Conservation (phyloP, 1,140 invertebrate genomes). For the Brachystomella parvula region DNA sequence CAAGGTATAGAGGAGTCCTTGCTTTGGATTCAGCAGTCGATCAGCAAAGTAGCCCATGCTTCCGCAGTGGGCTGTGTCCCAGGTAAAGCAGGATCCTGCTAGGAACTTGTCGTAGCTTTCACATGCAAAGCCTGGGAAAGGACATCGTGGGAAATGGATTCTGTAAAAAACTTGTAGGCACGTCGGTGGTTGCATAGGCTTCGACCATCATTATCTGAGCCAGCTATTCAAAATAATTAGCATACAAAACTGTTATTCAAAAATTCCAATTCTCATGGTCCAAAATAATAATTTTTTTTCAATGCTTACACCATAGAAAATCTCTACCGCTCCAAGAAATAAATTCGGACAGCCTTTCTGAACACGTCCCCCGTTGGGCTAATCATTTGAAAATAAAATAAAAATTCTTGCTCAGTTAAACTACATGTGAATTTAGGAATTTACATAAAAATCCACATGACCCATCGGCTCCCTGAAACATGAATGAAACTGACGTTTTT, state of each 20-base stretch:
- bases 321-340: constrained; percentile 82
- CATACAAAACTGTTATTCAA: not conserved
- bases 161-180: constrained; percentile 87
- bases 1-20: constrained; percentile 69
- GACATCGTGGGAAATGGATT: constrained; percentile 83
- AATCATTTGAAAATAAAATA: too few species aligned
- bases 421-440: too few species aligned
- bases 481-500: constrained; percentile 42
- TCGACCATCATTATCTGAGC: constrained; percentile 62
- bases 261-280: not conserved
- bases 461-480: constrained; percentile 67
- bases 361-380: constrained; percentile 73
- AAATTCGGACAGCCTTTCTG: constrained; percentile 82
- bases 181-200: constrained; percentile 83
- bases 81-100: constrained; percentile 64
- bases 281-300: not conserved
- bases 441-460: constrained; percentile 40
- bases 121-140: constrained; percentile 80
- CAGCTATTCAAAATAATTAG: constrained; percentile 3
- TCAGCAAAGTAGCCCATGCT: constrained; percentile 93
- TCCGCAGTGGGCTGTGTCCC: constrained; percentile 58
- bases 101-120: constrained; percentile 75
- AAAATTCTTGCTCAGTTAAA: too few species aligned
- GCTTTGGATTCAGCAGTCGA: constrained; percentile 53
- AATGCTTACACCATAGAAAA: constrained; percentile 60